Evolutionary conservation across 2,113 vertebrate species (phyloP), one percentile per base, ranked within the genome.

Genomic region (Galemys pyrenaicus): DNA sequence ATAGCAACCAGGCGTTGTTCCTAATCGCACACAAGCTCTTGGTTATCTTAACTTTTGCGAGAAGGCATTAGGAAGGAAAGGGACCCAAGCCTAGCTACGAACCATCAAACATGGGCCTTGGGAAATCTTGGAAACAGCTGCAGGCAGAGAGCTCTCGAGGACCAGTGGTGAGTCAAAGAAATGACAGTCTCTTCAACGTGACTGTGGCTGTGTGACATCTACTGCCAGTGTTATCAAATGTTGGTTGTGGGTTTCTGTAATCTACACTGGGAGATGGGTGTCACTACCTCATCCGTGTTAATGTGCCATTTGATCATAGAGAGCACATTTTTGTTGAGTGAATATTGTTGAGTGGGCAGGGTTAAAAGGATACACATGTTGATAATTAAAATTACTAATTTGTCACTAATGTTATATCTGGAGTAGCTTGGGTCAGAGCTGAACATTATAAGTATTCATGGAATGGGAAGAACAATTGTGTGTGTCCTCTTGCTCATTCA

Each of bases 141-240:
- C 9, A 9, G 20, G 49, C 88, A 88, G 84, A 20, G 56, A 73
- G 28, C 6, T 84, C n/a, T 71, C 85, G 24, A 15, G 30, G 60
- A 92, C 28, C 77, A 91, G 13, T 16, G 37, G 30, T 77, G 77
- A 96, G 67, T 94, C 89, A 92, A 37, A 80, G 35, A 83, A 2
- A 58, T 5, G 11, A 15, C 75, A 94, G 60, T 9, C 62, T 26
- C 60, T 26, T 56, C 54, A 39, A 68, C n/a, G 65, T n/a, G 51
- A 30, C 22, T 44, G 9, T 44, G 51, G 32, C 24, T 51, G 26
- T 26, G 4, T 28, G 39, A 10, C 20, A 28, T 93, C 94, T 93
- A 75, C 12, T 87, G 64, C 35, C 19, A 78, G 35, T 32, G 44
- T 78, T 41, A 46, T 70, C 79, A 60, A 60, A 77, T 46, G 73